These are phyloP conservation scores for Gambelia wislizenii DNA, from an alignment of 2,797 vertebrate genomes.

Conservation along the genomic window DNA sequence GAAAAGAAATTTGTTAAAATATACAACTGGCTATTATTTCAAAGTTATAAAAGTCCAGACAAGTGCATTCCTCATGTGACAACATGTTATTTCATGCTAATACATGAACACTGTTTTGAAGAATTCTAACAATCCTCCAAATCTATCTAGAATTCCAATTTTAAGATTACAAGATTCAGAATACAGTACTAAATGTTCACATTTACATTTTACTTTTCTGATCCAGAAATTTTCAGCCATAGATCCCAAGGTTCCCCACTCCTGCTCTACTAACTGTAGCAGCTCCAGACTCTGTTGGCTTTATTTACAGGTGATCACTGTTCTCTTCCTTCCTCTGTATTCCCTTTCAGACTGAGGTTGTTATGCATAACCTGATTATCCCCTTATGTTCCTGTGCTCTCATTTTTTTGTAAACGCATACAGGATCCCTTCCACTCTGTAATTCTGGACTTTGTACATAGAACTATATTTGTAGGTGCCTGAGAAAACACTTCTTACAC, in stretches of 20 bases:
- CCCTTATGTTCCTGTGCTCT: too few relatives aligned
- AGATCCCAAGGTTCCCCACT: too few relatives aligned
- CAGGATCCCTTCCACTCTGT: too few relatives aligned
- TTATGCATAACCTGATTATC: too few relatives aligned
- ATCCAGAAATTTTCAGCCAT: too few relatives aligned
- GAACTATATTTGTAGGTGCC: too few relatives aligned
- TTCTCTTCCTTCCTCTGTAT: background rate
- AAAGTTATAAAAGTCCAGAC: background rate
- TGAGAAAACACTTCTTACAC: too few relatives aligned
- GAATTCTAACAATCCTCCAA: background rate
- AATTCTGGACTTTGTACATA: too few relatives aligned
- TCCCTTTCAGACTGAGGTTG: too few relatives aligned
- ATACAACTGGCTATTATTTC: background rate
- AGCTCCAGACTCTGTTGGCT: too few relatives aligned
- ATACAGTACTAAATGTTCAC: background rate
- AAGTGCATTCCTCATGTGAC: background rate
- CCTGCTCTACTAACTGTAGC: too few relatives aligned
- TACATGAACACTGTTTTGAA: background rate
- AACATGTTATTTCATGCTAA: background rate
- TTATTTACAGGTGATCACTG: background rate
- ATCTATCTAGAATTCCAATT: background rate
- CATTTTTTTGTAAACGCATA: too few relatives aligned
- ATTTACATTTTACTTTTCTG: background rate
- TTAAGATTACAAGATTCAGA: background rate
- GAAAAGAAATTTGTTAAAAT: background rate